phyloP scores from a whole-genome alignment of 1,140 invertebrate genomes.

The Charaxes varanes region DNA sequence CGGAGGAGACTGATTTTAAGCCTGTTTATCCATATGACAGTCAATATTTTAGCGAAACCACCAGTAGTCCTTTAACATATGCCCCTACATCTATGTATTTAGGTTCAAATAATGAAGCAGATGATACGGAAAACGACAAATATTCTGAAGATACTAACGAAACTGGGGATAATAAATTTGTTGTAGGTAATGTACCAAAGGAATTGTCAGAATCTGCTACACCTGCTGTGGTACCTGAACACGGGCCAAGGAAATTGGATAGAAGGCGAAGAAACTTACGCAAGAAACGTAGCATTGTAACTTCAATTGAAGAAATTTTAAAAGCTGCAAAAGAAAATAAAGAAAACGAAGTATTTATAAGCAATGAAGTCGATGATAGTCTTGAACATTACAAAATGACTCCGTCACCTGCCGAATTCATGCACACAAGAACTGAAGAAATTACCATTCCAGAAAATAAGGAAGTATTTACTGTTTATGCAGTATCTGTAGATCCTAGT shows the following conservation, averaged over 20 bases:
- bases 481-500: conserved; percentile 32
- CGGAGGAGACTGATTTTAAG: conserved; percentile 55
- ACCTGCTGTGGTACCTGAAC: conserved; percentile 75
- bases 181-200: conserved; percentile 75
- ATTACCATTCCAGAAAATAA: conserved; percentile 23
- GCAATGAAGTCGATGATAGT: conserved; percentile 65
- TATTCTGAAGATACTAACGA: conserved; percentile 41
- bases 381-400: conserved; percentile 32
- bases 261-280: conserved; percentile 44
- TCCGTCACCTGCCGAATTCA: conserved; percentile 19
- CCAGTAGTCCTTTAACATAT: conserved; percentile 52
- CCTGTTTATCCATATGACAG: conserved; percentile 59
- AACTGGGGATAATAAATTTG: conserved; percentile 65
- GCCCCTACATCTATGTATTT: conserved; percentile 64
- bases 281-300: conserved; percentile 41
- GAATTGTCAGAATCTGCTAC: conserved; percentile 71
- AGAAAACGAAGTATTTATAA: conserved; percentile 55
- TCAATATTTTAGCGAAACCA: conserved; percentile 60
- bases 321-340: conserved; percentile 49
- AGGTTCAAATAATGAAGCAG: conserved; percentile 58
- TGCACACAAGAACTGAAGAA: conserved; percentile 16
- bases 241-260: conserved; percentile 73
- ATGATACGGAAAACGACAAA: conserved; percentile 44
- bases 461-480: conserved; percentile 42
- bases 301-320: conserved; percentile 57